phyloP scores from a whole-genome alignment of 2,888 invertebrate genomes.

The Spisula solida region DNA sequence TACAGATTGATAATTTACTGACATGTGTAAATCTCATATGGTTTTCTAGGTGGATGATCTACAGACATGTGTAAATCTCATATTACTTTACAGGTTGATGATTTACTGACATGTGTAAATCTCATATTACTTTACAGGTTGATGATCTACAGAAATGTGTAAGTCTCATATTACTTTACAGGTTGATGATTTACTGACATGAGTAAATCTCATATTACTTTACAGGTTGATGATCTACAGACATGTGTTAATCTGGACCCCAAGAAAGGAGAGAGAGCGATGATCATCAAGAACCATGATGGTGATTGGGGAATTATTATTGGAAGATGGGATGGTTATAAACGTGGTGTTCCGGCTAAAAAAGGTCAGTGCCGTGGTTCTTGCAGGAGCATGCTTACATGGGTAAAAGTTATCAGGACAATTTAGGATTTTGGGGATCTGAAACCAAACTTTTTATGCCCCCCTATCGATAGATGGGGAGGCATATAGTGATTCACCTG shows the following conservation, averaged over 20 bases:
- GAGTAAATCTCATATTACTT: conserved; percentile 84
- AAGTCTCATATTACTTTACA: conserved; percentile 86
- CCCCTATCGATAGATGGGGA: too few relatives aligned
- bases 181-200: conserved; percentile 74
- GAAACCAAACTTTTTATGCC: too few relatives aligned
- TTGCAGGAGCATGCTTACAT: too few relatives aligned
- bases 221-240: conserved; percentile 71
- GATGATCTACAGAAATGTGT: conserved; percentile 79
- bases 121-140: conserved; percentile 84
- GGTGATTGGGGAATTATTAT: conserved; percentile 88
- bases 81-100: conserved; percentile 75
- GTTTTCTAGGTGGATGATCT: conserved; percentile 75
- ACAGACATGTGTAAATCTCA: conserved; percentile 86
- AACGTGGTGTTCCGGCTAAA: conserved; percentile 83
- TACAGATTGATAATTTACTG: conserved; percentile 71
- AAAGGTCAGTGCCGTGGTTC: conserved; percentile 66
- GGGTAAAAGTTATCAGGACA: too few relatives aligned
- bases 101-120: conserved; percentile 83
- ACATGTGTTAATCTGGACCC: conserved; percentile 87
- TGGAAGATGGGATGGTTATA: conserved; percentile 88
- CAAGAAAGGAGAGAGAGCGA: conserved; percentile 87
- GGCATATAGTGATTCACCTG: too few relatives aligned
- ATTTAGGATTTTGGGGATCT: too few relatives aligned
- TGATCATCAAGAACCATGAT: conserved; percentile 88
- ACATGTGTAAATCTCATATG: conserved; percentile 86